phyloP scores from a whole-genome alignment of 2,888 invertebrate genomes.

The Sphaerophoria rueppellii region DNA sequence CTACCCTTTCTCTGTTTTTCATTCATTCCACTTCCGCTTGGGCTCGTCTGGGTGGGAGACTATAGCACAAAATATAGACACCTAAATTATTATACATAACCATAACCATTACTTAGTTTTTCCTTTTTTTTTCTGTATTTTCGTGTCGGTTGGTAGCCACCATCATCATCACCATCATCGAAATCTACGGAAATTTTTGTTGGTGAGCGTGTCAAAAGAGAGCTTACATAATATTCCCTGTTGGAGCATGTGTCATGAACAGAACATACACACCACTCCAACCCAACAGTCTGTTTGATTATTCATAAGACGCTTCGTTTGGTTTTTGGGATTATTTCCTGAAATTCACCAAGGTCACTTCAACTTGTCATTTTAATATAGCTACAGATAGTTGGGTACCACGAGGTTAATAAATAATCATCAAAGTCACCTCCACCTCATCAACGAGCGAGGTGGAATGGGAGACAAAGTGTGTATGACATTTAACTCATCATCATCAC shows the following conservation, averaged over 20 bases:
- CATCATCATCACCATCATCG: slow-evolving; percentile 2
- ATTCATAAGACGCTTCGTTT: slow-evolving; percentile 48
- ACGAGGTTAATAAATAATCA: slow-evolving; percentile 2
- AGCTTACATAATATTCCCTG: slow-evolving; percentile 62
- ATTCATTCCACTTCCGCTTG: slow-evolving; percentile 47
- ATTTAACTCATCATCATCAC: slow-evolving; percentile 25
- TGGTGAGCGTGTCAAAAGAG: slow-evolving; percentile 29
- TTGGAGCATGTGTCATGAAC: slow-evolving; percentile 40
- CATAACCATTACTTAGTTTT: neutral
- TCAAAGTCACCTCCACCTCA: slow-evolving; percentile 9
- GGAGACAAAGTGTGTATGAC: neutral
- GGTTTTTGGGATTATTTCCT: slow-evolving; percentile 63
- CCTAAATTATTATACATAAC: slow-evolving; percentile 13
- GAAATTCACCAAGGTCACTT: slow-evolving; percentile 70
- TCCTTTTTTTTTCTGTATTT: neutral
- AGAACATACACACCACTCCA: slow-evolving; percentile 47
- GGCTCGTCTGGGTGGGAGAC: slow-evolving; percentile 19
- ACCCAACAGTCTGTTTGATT: slow-evolving; percentile 56
- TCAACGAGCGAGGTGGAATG: neutral
- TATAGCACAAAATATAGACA: slow-evolving; percentile 30
- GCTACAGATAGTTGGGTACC: neutral
- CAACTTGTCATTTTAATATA: slow-evolving; percentile 41
- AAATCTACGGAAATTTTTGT: slow-evolving; percentile 9
- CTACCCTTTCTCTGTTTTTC: slow-evolving; percentile 16
- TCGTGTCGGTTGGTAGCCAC: neutral